These are phyloP conservation scores for Hippocampus kuda DNA, from an alignment of 2,797 vertebrate genomes.

Conservation along the genomic window DNA sequence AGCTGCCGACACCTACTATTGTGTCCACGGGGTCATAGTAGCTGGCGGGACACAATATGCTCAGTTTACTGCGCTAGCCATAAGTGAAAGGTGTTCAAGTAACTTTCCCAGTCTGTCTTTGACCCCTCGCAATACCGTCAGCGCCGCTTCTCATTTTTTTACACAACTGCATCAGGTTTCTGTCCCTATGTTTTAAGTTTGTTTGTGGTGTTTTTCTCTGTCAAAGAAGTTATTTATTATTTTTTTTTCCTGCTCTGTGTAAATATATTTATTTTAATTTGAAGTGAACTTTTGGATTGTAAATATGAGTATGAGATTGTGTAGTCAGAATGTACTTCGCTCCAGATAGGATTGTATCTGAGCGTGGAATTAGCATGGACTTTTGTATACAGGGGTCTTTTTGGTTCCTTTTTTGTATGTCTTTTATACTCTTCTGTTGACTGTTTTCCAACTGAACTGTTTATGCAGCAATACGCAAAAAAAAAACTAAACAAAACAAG, in stretches of 20 bases:
- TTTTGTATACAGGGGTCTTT: slow-evolving; percentile 49
- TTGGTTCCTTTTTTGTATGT: slow-evolving; percentile 44
- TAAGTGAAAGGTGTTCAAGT: slow-evolving; percentile 16
- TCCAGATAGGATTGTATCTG: slow-evolving; percentile 81
- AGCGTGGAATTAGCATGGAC: slow-evolving; percentile 72
- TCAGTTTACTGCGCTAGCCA: slow-evolving; percentile 10
- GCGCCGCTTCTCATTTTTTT: slow-evolving; percentile 3
- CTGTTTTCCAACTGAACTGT: slow-evolving; percentile 49
- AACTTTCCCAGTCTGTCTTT: slow-evolving; percentile 15
- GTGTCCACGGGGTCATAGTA: slow-evolving; percentile 3
- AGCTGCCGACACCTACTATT: neutral
- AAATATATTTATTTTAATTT: slow-evolving; percentile 99
- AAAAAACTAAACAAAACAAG: neutral
- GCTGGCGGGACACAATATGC: slow-evolving; percentile 11
- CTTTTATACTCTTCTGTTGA: slow-evolving; percentile 45
- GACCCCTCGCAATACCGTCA: slow-evolving; percentile 11
- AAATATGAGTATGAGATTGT: slow-evolving; percentile 90
- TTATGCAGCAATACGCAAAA: slow-evolving; percentile 65
- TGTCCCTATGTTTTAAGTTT: slow-evolving; percentile 54
- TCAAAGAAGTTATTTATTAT: slow-evolving; percentile 94
- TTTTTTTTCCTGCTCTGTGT: slow-evolving; percentile 66
- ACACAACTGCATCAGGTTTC: slow-evolving; percentile 5
- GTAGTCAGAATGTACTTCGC: slow-evolving; percentile 90
- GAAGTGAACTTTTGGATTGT: slow-evolving; percentile 93
- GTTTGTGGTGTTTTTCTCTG: slow-evolving; percentile 75